These are phyloP conservation scores for Ypsolopha sequella DNA, from an alignment of 2,888 invertebrate species.

Conservation along the genomic window DNA sequence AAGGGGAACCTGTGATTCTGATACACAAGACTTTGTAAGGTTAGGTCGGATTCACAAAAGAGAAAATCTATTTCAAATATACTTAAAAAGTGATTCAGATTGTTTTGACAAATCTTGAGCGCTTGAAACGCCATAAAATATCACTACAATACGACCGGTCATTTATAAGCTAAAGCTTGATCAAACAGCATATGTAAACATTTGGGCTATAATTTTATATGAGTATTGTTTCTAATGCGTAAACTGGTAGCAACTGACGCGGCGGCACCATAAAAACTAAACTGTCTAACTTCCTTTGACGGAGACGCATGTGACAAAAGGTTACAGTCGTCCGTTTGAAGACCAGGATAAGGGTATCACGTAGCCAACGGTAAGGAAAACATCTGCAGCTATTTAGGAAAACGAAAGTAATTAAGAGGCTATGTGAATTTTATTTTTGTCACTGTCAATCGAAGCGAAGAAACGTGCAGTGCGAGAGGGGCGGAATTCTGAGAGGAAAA, in stretches of 20 bases:
- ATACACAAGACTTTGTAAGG: background rate
- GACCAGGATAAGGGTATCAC: background rate
- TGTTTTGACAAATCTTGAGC: no score
- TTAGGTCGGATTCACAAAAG: background rate
- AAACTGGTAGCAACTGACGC: constrained; percentile 30
- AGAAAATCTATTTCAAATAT: background rate
- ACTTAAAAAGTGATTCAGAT: no score
- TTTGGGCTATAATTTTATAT: background rate
- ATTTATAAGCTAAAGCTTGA: no score
- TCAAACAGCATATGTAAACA: background rate
- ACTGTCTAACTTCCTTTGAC: constrained; percentile 23
- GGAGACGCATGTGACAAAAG: constrained; percentile 2
- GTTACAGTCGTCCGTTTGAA: constrained; percentile 2
- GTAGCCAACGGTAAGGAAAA: background rate
- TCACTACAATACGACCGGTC: no score
- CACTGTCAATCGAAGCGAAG: no score
- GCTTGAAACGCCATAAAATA: no score
- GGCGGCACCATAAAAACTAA: constrained; percentile 28
- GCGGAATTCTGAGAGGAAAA: no score
- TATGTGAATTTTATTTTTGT: no score
- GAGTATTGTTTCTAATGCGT: constrained; percentile 20
- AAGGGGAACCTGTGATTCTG: background rate
- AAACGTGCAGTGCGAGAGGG: no score
- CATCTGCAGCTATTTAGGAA: background rate
- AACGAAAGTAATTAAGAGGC: constrained; percentile 2